Conservation (phyloP, 2,888 invertebrate genomes). For the Deilephila porcellus region DNA sequence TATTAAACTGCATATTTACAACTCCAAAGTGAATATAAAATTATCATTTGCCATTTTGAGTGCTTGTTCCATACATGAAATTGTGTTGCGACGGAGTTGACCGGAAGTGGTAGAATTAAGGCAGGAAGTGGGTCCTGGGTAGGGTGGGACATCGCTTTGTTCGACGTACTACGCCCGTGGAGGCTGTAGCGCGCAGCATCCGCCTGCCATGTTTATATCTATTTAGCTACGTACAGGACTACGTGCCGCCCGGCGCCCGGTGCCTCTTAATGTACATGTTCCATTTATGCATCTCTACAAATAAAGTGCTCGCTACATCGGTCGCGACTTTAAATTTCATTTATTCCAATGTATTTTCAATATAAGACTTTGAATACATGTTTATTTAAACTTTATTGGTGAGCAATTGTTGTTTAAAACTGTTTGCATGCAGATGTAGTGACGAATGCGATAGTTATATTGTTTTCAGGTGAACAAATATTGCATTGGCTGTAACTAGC, state of each 20-base stretch:
- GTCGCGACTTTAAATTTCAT: background rate
- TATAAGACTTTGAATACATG: background rate
- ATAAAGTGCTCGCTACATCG: constrained; percentile 12
- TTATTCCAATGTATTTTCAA: background rate
- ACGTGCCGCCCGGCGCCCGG: constrained; percentile 7
- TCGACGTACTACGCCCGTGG: constrained; percentile 77
- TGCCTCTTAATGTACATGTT: constrained; percentile 7
- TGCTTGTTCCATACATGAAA: constrained; percentile 69
- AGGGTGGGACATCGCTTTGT: constrained; percentile 77
- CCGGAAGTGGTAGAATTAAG: constrained; percentile 57
- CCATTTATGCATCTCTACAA: constrained; percentile 25
- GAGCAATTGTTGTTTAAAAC: background rate
- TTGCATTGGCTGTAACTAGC: background rate
- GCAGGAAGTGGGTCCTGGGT: constrained; percentile 54
- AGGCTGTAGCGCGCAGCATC: constrained; percentile 81
- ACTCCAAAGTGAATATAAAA: constrained; percentile 54
- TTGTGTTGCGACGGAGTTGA: constrained; percentile 53
- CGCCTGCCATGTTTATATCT: constrained; percentile 69
- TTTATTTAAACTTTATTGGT: background rate
- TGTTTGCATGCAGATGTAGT: background rate
- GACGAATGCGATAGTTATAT: background rate
- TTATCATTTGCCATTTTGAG: constrained; percentile 49
- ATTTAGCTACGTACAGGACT: constrained; percentile 23
- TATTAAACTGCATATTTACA: constrained; percentile 46
- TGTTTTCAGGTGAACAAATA: constrained; percentile 4